These are phyloP conservation scores for Chloroceryle aenea DNA, from an alignment of 2,113 vertebrate genomes.

Conservation along the genomic window DNA sequence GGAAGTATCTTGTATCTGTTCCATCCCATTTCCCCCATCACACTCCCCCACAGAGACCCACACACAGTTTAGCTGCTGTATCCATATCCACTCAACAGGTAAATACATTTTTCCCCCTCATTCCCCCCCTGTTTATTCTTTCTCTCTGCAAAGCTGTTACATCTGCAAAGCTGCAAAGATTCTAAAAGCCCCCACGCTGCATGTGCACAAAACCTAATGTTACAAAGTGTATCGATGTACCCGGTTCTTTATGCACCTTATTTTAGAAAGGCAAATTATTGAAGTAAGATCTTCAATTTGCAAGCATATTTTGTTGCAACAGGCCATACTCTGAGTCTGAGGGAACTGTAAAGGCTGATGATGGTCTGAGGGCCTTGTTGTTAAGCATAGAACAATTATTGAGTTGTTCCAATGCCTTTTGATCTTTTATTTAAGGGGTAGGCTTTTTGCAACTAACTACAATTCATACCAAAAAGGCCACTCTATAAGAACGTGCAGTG, in stretches of 20 bases:
- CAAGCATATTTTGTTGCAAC: not conserved
- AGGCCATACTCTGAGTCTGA: not conserved
- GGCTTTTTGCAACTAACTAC: not conserved
- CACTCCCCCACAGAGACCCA: not conserved
- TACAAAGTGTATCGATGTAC: not conserved
- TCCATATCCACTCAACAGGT: not conserved
- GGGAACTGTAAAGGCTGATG: not conserved
- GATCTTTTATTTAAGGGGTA: not conserved
- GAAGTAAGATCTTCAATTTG: not conserved
- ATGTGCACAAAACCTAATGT: not conserved
- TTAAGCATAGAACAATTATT: not conserved
- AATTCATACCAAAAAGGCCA: not conserved
- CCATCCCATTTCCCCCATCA: not conserved
- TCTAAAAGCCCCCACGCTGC: not conserved
- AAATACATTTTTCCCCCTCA: not conserved
- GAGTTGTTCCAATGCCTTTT: not conserved
- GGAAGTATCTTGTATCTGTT: not conserved
- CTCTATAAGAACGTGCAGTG: not conserved
- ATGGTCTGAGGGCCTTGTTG: not conserved
- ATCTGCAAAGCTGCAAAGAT: not conserved
- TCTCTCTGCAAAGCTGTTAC: not conserved
- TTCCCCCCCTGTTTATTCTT: not conserved
- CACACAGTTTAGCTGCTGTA: not conserved
- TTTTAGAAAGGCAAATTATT: not conserved
- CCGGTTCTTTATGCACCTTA: not conserved